Conservation (phyloP, 37 sponge, comb jelly and placozoan species). For the Axinella damicornis region DNA sequence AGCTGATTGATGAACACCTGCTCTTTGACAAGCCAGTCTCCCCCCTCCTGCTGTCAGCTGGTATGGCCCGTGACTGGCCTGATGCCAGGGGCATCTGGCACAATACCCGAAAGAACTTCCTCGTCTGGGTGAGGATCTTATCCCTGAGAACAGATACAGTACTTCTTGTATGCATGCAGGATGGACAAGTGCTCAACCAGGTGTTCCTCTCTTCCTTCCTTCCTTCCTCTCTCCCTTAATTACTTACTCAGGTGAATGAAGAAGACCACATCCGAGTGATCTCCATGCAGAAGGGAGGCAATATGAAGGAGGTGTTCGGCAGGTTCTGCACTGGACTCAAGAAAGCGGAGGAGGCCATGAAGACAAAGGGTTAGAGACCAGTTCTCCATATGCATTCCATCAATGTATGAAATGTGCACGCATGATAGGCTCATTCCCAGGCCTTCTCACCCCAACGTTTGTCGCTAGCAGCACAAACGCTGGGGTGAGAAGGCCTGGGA, state of each 20-base stretch:
- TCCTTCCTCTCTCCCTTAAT: no score
- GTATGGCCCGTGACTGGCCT: slow-evolving; percentile 77
- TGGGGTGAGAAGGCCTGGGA: no score
- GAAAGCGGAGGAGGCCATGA: slow-evolving; percentile 67
- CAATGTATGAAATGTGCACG: no score
- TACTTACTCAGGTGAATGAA: slow-evolving; percentile 95
- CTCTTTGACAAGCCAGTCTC: slow-evolving; percentile 65
- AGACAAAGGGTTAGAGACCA: slow-evolving; percentile 16
- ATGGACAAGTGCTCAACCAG: no score
- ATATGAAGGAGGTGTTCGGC: slow-evolving; percentile 79
- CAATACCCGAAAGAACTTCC: slow-evolving; percentile 67
- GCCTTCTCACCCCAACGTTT: no score
- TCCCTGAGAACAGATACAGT: no score
- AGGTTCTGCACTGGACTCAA: slow-evolving; percentile 63
- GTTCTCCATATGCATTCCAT: no score
- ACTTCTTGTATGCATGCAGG: no score
- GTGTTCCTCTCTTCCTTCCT: no score
- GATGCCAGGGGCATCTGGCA: slow-evolving; percentile 77
- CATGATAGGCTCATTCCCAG: no score
- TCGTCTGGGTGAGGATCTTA: slow-evolving; percentile 71
- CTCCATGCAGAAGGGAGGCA: slow-evolving; percentile 86
- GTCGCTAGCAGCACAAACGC: no score
- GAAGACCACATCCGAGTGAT: slow-evolving; percentile 91
- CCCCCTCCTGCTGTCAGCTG: slow-evolving; percentile 41
- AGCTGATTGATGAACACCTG: slow-evolving; percentile 81